Evolutionary conservation across 2,888 invertebrate genomes (phyloP).

Genomic region (Phaedon cochleariae): DNA sequence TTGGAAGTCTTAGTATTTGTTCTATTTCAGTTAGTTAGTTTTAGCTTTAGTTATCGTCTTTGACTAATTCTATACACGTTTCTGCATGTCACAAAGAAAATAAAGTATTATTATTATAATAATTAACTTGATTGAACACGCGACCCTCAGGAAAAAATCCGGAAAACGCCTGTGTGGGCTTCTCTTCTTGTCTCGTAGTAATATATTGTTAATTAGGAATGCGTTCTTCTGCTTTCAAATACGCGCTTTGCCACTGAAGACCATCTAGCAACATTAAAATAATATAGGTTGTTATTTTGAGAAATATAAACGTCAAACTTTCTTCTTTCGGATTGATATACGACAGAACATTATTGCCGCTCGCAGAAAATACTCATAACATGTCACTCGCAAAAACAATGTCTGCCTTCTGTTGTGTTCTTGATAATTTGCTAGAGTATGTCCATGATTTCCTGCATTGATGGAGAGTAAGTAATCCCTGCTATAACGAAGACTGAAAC

Average conservation of each 20-base stretch:
- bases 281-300: conserved; percentile 12
- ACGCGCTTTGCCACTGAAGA: conserved; percentile 3
- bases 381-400: neutral
- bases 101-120: no score
- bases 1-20: no score
- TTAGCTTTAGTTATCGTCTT: no score
- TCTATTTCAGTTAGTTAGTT: no score
- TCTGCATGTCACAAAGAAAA: no score
- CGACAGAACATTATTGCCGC: neutral
- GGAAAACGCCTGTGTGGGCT: neutral
- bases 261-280: conserved; percentile 20
- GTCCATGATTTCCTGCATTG: neutral
- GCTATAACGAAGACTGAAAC: no score
- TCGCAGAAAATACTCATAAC: neutral
- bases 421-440: neutral
- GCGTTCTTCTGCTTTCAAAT: conserved; percentile 10
- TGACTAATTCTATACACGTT: no score
- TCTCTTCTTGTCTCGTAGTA: conserved; percentile 3
- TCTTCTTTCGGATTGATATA: neutral
- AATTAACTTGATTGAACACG: no score
- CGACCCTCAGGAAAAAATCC: neutral
- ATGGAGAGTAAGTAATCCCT: no score
- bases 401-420: neutral
- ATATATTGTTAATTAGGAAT: conserved; percentile 17
- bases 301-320: neutral